Evolutionary conservation across 2,113 vertebrate species (phyloP).

Genomic region (Daboia siamensis): DNA sequence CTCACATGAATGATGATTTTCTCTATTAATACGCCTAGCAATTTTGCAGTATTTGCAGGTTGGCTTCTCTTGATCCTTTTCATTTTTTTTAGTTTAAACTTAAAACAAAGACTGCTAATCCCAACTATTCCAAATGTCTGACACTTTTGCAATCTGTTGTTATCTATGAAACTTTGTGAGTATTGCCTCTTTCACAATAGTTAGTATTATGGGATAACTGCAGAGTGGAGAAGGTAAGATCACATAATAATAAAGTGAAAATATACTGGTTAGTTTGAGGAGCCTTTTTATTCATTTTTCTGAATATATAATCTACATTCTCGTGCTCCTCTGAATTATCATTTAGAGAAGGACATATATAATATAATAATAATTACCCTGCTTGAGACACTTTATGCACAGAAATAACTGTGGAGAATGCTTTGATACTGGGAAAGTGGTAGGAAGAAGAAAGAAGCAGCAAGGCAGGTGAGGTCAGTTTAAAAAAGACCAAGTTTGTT

Average conservation of each 20-base stretch:
- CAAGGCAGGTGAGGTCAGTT: no score
- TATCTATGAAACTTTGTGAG: neutral
- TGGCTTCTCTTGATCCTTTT: neutral
- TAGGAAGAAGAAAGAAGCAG: no score
- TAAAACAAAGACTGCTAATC: neutral
- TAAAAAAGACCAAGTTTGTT: no score
- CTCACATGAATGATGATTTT: slow-evolving; percentile 10
- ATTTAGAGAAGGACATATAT: neutral
- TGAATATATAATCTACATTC: neutral
- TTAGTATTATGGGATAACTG: neutral
- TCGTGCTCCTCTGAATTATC: neutral
- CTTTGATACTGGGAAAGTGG: no score
- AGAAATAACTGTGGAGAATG: no score
- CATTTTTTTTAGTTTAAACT: neutral
- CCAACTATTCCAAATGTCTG: neutral
- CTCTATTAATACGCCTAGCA: neutral
- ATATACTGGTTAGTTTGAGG: neutral
- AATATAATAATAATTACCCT: neutral
- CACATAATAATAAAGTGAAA: neutral
- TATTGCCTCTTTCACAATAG: neutral
- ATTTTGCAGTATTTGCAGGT: neutral
- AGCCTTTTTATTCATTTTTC: neutral
- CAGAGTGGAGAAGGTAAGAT: neutral
- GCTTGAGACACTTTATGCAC: no score
- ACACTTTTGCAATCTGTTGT: neutral